Base-by-base conservation (phyloP, 2,797 vertebrate genomes). In the Clarias laeviceps region DNA sequence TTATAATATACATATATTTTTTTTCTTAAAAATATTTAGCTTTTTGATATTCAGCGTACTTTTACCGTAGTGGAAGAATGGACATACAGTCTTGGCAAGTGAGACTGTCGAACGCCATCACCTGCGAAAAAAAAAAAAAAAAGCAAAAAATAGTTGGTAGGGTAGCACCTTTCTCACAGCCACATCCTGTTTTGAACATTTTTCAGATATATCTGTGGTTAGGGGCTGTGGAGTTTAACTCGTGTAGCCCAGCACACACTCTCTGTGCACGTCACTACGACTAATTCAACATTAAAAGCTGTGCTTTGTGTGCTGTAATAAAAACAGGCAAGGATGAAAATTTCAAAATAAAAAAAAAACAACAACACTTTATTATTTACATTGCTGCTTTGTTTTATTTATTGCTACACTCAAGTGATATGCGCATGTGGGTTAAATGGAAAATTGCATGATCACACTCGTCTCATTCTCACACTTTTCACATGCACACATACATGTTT, bases 171-270 rank as follows among this genome's bases (percentile, higher is more conserved):
- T 80, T 68, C 14, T 83, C 72, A 8, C 68, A 77, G 87, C 94
- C 95, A 94, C 95, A 95, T 96, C 95, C 95, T 95, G 95, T 95
- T 95, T 91, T 95, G 87, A 93, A 66, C 82, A 84, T 87, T 88
- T 77, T 87, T 86, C 84, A 87, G 85, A 81, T 82, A 70, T 50
- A 59, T 86, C 50, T 83, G 88, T 77, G 84, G 81, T 88, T 87
- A 79, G 73, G 34, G 70, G 86, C 83, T 90, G 77, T 88, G 85
- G 32, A 22, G 88, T 90, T 89, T 37, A 84, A 88, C 83, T 81
- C 89, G 32, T 22, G 1, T 18, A 78, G 54, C n/a, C 62, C 18
- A n/a, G 57, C 79, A 27, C 59, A 37, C 61, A 34, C 70, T 54
- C 34, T 83, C 50, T 27, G 45, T 20, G n/a, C 59, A 34, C 64